Conservation (phyloP, 2,113 vertebrate species). For the Bubo blakistoni region DNA sequence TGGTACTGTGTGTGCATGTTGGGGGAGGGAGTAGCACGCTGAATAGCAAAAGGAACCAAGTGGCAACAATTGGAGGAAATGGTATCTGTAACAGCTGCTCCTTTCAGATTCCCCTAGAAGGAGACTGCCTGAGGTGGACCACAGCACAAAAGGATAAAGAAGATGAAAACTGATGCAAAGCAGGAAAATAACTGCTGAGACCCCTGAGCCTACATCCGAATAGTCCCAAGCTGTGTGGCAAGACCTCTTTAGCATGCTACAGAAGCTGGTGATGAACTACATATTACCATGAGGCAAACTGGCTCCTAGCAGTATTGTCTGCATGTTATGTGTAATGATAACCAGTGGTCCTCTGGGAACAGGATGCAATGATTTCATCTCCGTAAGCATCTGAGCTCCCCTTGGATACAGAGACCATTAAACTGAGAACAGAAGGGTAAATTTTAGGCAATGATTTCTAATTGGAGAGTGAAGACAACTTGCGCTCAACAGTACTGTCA, state of each 20-base stretch:
- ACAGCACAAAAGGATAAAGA: conserved; percentile 86
- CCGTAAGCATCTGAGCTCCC: conserved; percentile 82
- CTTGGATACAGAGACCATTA: conserved; percentile 76
- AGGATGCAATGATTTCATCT: conserved; percentile 73
- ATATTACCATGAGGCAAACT: conserved; percentile 80
- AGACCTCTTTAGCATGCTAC: conserved; percentile 83
- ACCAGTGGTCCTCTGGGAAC: conserved; percentile 77
- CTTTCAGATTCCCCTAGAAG: conserved; percentile 84
- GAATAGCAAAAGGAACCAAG: conserved; percentile 40
- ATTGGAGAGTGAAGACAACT: conserved; percentile 54
- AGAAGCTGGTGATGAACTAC: conserved; percentile 82
- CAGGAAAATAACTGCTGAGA: conserved; percentile 85
- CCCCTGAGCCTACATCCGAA: conserved; percentile 73
- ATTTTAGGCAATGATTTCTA: conserved; percentile 80
- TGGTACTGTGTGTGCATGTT: conserved; percentile 55
- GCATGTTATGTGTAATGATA: conserved; percentile 78
- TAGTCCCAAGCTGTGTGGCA: conserved; percentile 74
- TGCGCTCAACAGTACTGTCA: conserved; percentile 17
- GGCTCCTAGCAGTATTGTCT: conserved; percentile 75
- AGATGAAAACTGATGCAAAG: conserved; percentile 85
- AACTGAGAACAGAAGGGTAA: conserved; percentile 87
- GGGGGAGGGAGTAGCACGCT: not conserved
- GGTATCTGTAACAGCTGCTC: conserved; percentile 86
- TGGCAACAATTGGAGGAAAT: conserved; percentile 82
- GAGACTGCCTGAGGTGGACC: conserved; percentile 84